Percentiles rank a stretch among this genome's conserved stretches.
Conservation (phyloP, 2,888 invertebrate genomes). For the Neria commutata region DNA sequence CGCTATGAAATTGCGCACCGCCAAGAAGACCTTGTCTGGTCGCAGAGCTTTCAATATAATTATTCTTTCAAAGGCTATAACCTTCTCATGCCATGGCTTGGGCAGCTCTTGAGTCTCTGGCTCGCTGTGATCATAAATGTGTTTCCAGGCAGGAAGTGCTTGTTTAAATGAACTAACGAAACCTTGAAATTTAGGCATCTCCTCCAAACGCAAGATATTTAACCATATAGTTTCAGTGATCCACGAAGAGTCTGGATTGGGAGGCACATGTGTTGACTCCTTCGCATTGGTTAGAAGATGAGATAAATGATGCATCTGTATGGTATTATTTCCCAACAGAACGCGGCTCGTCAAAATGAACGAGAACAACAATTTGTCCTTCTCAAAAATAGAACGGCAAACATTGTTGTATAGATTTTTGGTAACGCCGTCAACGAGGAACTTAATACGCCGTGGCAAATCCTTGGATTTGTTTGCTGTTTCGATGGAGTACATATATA, state of each 20-base stretch:
- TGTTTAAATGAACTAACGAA: constrained; percentile 70
- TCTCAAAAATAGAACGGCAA: constrained; percentile 87
- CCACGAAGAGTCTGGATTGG: constrained; percentile 82
- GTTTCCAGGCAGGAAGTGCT: constrained; percentile 66
- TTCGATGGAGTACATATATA: constrained; percentile 64
- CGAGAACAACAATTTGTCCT: constrained; percentile 85
- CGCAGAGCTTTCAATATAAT: constrained; percentile 79
- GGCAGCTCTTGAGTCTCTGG: constrained; percentile 76
- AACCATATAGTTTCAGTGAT: constrained; percentile 81
- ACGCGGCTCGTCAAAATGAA: constrained; percentile 76
- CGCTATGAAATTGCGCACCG: constrained; percentile 77
- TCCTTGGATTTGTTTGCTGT: constrained; percentile 67
- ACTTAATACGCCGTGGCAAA: constrained; percentile 75
- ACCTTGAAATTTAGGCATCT: constrained; percentile 67
- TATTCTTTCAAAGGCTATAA: constrained; percentile 77
- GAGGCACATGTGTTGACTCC: constrained; percentile 48
- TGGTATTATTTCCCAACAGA: constrained; percentile 67
- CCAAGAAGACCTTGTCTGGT: constrained; percentile 83
- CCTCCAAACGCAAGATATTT: constrained; percentile 76
- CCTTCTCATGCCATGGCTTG: constrained; percentile 67
- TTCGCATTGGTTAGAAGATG: constrained; percentile 73
- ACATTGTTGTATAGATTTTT: constrained; percentile 84
- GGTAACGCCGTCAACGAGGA: constrained; percentile 81
- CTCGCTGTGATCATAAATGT: constrained; percentile 70
- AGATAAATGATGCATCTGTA: constrained; percentile 73